Evolutionary conservation across 1,140 invertebrate genomes (phyloP), one percentile per base, ranked within the genome.

Genomic region (Nasonia giraulti): DNA sequence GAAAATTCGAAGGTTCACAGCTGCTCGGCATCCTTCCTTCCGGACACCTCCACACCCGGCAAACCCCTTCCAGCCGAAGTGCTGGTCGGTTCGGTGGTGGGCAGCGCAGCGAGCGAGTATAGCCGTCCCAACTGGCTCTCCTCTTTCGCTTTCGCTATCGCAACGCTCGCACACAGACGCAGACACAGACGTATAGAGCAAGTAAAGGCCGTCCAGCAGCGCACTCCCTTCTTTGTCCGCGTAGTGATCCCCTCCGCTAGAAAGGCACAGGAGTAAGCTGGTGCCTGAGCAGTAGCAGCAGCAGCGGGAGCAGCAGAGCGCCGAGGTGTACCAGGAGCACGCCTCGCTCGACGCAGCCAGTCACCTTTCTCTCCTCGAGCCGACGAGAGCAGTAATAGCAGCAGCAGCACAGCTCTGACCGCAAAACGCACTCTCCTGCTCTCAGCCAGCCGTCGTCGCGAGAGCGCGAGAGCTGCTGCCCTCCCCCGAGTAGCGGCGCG

Each of bases 331-430:
- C 76, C 82, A 66, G 88, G 89, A 91, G 90, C 87, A 90, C 89
- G 88, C 87, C 88, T 89, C 86, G 87, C 86, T 80, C 31, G 10
- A 40, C 31, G 85, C 87, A 86, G 87, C 87, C 91, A 91, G 91
- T 91, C 90, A 90, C 91, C 91, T 91, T 91, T 91, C 91, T 91
- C 91, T 91, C 90, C 83, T 91, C 90, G 91, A 89, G 90, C 17
- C 75, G 85, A 82, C 55, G 80, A 86, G 87, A 86, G 78, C 75
- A 44, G 47, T 33, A 33, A 86, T 87, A 86, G 78, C 75, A 44
- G 47, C 47, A 33, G 12, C 23, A 62, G 33, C 37, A 12, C 12
- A 11, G 37, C 37, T 20, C 40, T 31, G 33, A 47, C 66, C 66
- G 66, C 11, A 2, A 33, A 71, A 71, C 68, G 68, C 68, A 27